These are phyloP conservation scores for Scortum barcoo DNA, from an alignment of 2,113 vertebrate species.

Conservation along the genomic window DNA sequence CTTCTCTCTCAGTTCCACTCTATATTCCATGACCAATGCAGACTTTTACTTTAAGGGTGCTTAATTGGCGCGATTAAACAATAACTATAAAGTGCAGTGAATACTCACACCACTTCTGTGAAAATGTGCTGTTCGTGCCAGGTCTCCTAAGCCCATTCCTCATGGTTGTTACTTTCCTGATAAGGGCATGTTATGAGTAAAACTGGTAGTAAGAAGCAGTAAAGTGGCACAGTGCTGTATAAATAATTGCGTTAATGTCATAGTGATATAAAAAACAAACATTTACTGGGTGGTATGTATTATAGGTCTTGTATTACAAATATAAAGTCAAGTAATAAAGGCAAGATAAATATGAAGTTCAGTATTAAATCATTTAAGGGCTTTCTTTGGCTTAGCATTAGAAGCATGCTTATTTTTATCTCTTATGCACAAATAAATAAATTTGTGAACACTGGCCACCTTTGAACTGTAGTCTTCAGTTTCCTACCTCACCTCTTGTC, in stretches of 20 bases:
- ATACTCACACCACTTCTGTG: neutral
- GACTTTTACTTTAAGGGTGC: neutral
- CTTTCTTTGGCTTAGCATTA: too few species aligned
- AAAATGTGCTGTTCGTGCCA: neutral
- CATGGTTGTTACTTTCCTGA: neutral
- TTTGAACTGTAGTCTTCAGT: too few species aligned
- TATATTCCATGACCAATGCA: neutral
- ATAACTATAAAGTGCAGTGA: neutral
- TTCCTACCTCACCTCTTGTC: slow-evolving; percentile 54
- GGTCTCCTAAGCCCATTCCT: neutral
- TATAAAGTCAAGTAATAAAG: neutral
- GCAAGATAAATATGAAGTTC: neutral
- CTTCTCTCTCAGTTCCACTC: neutral
- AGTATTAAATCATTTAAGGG: too few species aligned
- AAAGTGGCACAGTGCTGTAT: too few species aligned
- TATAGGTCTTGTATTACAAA: neutral
- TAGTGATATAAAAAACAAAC: neutral
- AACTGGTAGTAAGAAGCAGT: neutral
- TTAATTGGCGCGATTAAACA: neutral
- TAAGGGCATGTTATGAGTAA: neutral
- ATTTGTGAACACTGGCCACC: too few species aligned
- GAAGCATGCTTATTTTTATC: too few species aligned
- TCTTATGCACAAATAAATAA: too few species aligned
- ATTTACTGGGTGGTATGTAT: neutral
- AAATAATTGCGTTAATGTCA: neutral